A percentile compares a stretch with the other conserved stretches of the same genome.
Conservation (phyloP, 2,797 vertebrate species). For the Falco biarmicus region DNA sequence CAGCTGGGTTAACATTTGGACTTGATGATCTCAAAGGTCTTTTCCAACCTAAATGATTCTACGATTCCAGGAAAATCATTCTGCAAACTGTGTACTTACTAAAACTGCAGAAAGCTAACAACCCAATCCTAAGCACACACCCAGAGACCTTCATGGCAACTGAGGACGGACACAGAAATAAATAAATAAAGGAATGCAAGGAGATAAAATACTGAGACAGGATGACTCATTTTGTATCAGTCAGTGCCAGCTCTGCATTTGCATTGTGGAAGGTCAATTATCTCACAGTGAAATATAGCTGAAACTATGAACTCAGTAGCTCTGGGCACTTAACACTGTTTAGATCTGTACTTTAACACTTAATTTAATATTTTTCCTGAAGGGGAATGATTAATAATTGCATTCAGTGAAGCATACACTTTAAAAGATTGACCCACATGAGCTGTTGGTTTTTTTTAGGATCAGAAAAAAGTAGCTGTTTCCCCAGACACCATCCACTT, state of each 20-base stretch:
- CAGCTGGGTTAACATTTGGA: too few species aligned
- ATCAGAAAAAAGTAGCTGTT: conserved; percentile 66
- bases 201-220: conserved; percentile 52
- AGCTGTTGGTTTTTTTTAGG: conserved; percentile 72
- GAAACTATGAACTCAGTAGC: conserved; percentile 71
- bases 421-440: conserved; percentile 76
- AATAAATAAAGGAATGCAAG: conserved; percentile 45
- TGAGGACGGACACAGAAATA: conserved; percentile 20
- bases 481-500: conserved; percentile 55
- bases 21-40: too few species aligned
- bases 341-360: conserved; percentile 81
- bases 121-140: not conserved
- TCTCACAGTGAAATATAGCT: conserved; percentile 70
- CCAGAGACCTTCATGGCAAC: conserved; percentile 5
- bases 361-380: conserved; percentile 80
- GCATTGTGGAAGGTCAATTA: conserved; percentile 74
- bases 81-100: not conserved
- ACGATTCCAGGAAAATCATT: not conserved
- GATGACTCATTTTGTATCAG: conserved; percentile 64
- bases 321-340: conserved; percentile 71
- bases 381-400: conserved; percentile 82
- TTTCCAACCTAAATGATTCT: too few species aligned
- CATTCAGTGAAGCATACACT: conserved; percentile 73
- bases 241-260: conserved; percentile 61
- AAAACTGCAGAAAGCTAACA: conserved; percentile 2